Conservation (phyloP, 53 echinoderm and acorn worm species). For the Arbacia lixula region DNA sequence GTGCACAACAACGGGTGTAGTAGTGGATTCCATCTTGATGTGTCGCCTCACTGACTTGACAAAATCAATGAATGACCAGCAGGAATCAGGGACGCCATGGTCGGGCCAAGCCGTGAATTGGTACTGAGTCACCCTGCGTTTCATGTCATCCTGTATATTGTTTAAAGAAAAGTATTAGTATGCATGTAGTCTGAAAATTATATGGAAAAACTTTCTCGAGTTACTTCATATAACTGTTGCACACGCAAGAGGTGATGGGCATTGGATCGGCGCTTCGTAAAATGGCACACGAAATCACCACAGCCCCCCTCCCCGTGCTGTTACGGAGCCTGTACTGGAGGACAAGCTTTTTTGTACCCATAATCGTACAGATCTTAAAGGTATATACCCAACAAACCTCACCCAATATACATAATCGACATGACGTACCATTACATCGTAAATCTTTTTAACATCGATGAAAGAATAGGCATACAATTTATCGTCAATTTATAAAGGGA, state of each 20-base stretch:
- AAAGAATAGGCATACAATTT: neutral
- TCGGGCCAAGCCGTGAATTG: conserved; percentile 5
- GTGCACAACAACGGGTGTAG: neutral
- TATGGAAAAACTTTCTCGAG: no score
- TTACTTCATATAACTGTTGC: no score
- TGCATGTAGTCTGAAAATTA: no score
- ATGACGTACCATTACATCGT: neutral
- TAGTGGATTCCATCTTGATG: neutral
- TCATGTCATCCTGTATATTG: conserved; percentile 66
- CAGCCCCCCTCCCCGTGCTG: no score
- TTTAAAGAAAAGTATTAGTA: no score
- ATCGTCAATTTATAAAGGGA: neutral
- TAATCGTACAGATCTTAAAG: no score
- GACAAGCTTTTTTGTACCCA: no score
- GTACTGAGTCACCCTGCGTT: neutral
- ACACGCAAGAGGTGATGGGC: no score
- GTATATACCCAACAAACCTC: no score
- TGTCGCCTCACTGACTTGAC: neutral
- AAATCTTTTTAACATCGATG: neutral
- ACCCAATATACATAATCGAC: neutral
- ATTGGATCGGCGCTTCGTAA: no score
- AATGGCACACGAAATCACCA: no score
- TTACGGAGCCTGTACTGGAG: no score
- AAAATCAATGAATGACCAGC: neutral
- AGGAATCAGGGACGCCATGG: neutral